Evolutionary conservation across 2,113 vertebrate genomes (phyloP), one percentile per base, ranked within the genome.

Genomic region (Oreotrochilus melanogaster): DNA sequence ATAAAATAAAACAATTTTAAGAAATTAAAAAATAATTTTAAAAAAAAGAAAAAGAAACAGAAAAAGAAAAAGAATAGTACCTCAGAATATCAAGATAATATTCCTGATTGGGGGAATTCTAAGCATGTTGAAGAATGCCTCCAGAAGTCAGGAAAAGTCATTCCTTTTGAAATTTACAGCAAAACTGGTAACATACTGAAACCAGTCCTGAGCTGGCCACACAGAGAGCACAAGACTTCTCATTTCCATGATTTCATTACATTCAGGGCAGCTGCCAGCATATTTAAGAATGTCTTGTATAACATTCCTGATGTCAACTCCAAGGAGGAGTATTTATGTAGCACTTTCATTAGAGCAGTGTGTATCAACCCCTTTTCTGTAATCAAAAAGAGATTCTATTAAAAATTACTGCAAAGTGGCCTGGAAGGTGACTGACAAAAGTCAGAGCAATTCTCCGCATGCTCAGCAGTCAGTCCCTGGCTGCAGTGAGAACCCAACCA

Each of bases 171-270:
- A 76, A 95, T 75, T 92, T 66, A 75, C 27, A 92, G 92, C 14
- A 81, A 81, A 95, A 78, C 33, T 35, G 89, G 65, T 83, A 80
- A 79, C 53, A 69, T 47, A 65, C 88, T 86, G 60, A 51, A 94
- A 84, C 78, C 39, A 90, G 93, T 80, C 82, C 83, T 88, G 82
- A 79, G 67, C 67, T 74, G 95, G 92, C 96, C 93, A 96, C 95
- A 96, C 95, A 95, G 93, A 35, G 91, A 90, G 96, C 1, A 53
- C 75, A 96, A 45, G 67, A 93, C 88, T 95, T 93, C 79, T 96
- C 86, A 93, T 96, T 96, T 96, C 96, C 96, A 95, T 96, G 75
- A 97, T 97, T 97, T 97, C 95, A 96, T 95, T 96, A 97, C 86
- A 78, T 86, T 74, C 86, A 88, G 79, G 90, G 94, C 94, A 96